phyloP scores from a whole-genome alignment of 1,140 invertebrate genomes.

The Limonius californicus region DNA sequence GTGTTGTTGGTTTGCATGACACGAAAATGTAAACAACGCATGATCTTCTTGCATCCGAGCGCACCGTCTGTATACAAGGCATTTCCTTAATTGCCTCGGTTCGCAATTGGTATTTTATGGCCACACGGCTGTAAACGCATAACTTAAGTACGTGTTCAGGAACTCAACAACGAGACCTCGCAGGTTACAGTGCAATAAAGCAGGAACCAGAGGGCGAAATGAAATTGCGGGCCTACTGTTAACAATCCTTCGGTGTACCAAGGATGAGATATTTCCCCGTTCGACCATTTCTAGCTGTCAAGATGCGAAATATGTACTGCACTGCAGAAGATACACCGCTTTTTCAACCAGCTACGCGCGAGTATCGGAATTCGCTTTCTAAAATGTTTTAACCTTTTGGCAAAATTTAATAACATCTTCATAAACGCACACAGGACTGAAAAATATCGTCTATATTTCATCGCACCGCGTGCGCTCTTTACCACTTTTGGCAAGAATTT shows the following conservation, averaged over 20 bases:
- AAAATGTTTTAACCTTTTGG: no score
- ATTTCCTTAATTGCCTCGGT: neutral
- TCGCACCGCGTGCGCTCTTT: no score
- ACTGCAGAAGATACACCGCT: neutral
- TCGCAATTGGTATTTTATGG: slow-evolving; percentile 10
- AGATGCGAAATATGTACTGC: slow-evolving; percentile 3
- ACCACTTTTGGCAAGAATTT: no score
- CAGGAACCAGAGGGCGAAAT: slow-evolving; percentile 9
- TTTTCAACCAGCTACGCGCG: no score
- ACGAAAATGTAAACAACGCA: no score
- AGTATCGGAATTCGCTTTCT: no score
- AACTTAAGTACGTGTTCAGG: slow-evolving; percentile 12
- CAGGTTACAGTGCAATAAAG: slow-evolving; percentile 6
- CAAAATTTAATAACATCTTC: no score
- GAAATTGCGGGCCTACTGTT: slow-evolving; percentile 9
- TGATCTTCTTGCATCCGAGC: no score
- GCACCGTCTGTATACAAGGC: neutral
- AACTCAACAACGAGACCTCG: slow-evolving; percentile 5
- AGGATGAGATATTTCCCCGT: slow-evolving; percentile 12
- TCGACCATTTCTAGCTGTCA: slow-evolving; percentile 4
- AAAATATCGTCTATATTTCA: no score
- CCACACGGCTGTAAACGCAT: neutral
- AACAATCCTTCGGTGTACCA: slow-evolving; percentile 1
- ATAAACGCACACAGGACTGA: no score
- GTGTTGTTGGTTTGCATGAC: no score